A percentile compares a stretch with the other conserved stretches of the same genome.
Evolutionary conservation across 2,113 vertebrate species (phyloP).

Genomic region (Rhadina sibilatrix): DNA sequence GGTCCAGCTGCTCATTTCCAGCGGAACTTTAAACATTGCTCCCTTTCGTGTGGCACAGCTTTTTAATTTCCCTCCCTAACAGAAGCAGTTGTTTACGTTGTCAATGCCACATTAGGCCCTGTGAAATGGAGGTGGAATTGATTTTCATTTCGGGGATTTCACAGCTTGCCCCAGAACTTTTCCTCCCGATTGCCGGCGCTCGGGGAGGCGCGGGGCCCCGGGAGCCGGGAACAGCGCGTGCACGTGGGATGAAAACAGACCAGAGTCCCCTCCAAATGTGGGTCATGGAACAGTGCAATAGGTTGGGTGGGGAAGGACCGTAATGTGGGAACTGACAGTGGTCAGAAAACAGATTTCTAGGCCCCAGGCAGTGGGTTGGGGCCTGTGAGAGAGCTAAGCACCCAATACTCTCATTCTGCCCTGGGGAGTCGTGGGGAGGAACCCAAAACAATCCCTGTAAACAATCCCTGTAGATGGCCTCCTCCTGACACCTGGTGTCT

Average conservation of each 20-base stretch:
- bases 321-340: too few species aligned
- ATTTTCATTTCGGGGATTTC: conserved; percentile 81
- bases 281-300: background rate
- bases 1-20: conserved; percentile 67
- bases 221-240: conserved; percentile 4
- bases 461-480: too few species aligned
- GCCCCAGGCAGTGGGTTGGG: too few species aligned
- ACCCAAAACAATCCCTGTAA: too few species aligned
- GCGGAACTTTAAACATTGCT: conserved; percentile 78
- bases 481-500: too few species aligned
- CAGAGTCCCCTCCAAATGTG: background rate
- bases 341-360: too few species aligned
- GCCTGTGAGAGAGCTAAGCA: too few species aligned
- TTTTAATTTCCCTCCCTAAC: conserved; percentile 79
- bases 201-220: background rate
- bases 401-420: too few species aligned
- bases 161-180: conserved; percentile 79
- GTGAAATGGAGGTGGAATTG: conserved; percentile 77
- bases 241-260: background rate
- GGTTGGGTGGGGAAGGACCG: background rate
- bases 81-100: conserved; percentile 76
- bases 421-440: too few species aligned
- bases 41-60: conserved; percentile 74
- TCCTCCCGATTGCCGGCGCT: conserved; percentile 68
- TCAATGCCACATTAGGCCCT: conserved; percentile 79